These are phyloP conservation scores for Coranthus polyacanthus DNA, from an alignment of 2,797 vertebrate genomes.

Conservation along the genomic window DNA sequence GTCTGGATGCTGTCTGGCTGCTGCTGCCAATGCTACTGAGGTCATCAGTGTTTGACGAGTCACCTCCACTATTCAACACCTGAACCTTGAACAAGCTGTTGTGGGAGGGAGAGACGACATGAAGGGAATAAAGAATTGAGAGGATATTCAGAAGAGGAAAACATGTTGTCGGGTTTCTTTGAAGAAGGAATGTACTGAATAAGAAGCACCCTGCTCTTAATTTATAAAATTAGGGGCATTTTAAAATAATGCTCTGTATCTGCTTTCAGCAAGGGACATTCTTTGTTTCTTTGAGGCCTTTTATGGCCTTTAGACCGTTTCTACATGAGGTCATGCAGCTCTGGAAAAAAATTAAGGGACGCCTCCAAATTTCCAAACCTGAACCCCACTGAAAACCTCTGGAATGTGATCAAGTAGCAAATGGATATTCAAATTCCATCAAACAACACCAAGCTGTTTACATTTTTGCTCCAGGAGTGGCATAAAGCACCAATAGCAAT, in stretches of 20 bases:
- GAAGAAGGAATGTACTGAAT: conserved; percentile 11
- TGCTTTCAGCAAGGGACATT: neutral
- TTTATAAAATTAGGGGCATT: conserved; percentile 12
- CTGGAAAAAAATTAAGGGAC: no score
- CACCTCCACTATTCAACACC: conserved; percentile 55
- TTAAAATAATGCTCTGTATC: conserved; percentile 14
- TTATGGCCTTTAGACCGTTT: neutral
- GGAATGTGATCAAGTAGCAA: no score
- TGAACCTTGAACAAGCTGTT: conserved; percentile 81
- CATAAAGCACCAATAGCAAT: no score
- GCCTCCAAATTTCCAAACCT: no score
- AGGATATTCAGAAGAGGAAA: neutral
- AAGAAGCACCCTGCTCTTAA: conserved; percentile 1
- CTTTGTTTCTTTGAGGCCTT: conserved; percentile 13
- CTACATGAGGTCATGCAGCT: no score
- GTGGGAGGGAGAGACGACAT: conserved; percentile 17
- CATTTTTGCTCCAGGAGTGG: no score
- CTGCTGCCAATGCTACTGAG: conserved; percentile 42
- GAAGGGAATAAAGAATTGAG: conserved; percentile 29
- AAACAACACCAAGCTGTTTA: no score
- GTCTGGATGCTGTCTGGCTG: conserved; percentile 71
- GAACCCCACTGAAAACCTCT: no score
- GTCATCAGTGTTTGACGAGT: conserved; percentile 67
- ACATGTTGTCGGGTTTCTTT: conserved; percentile 7
- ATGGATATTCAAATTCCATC: no score